Evolutionary conservation across 2,797 vertebrate species (phyloP).

Genomic region (Triplophysa bombifrons): DNA sequence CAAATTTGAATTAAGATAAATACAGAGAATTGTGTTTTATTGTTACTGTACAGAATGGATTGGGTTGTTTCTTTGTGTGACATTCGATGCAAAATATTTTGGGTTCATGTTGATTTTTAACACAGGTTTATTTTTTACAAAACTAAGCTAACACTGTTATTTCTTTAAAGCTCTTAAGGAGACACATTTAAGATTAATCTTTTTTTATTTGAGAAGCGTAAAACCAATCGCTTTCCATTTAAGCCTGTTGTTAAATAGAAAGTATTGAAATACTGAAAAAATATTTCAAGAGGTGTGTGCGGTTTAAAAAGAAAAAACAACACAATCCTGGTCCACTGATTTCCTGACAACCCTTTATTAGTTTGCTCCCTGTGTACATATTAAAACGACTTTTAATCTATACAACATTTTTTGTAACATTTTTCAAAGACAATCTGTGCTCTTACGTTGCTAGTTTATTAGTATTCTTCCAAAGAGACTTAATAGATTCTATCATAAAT

Average conservation of each 20-base stretch:
- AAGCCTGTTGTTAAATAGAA: neutral
- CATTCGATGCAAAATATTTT: neutral
- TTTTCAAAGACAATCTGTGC: conserved; percentile 40
- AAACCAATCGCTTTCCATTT: neutral
- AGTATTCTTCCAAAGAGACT: conserved; percentile 51
- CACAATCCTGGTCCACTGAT: neutral
- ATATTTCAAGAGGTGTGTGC: neutral
- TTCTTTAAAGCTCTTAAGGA: neutral
- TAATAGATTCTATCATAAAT: conserved; percentile 47
- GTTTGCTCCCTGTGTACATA: conserved; percentile 58
- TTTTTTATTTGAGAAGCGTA: neutral
- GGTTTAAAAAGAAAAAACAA: neutral
- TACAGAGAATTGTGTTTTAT: neutral
- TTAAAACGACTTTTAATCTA: conserved; percentile 58
- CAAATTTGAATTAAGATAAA: neutral
- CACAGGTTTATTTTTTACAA: too few relatives aligned
- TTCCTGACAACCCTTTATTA: conserved; percentile 65
- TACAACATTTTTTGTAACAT: conserved; percentile 54
- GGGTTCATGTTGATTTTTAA: neutral
- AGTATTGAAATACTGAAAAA: neutral
- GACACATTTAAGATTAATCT: neutral
- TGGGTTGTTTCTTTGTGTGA: neutral
- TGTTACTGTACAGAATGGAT: neutral
- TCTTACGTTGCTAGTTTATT: conserved; percentile 55
- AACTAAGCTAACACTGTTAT: too few relatives aligned